Conservation (phyloP, 2,888 invertebrate genomes). For the Trachelus iudaicus region DNA sequence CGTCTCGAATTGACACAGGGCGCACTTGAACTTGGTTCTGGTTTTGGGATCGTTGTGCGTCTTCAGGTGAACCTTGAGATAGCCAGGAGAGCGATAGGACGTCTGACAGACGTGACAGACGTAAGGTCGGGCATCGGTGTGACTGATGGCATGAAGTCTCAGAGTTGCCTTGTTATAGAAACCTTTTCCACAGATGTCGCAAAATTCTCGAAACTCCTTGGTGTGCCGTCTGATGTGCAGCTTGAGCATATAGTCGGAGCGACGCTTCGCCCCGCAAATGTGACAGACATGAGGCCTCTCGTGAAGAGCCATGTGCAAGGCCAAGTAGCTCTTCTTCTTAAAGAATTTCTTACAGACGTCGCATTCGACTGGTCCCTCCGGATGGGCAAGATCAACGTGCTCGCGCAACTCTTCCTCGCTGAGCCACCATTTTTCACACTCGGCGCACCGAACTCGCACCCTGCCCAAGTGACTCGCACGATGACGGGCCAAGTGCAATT, state of each 20-base stretch:
- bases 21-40: constrained; percentile 32
- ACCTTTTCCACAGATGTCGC: constrained; percentile 63
- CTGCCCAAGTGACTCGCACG: constrained; percentile 13
- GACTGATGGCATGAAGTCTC: constrained; percentile 57
- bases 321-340: constrained; percentile 66
- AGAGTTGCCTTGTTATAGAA: constrained; percentile 65
- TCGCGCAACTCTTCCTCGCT: constrained; percentile 65
- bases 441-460: constrained; percentile 42
- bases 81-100: constrained; percentile 65
- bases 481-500: constrained; percentile 19
- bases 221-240: constrained; percentile 67
- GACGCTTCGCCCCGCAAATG: constrained; percentile 17
- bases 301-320: constrained; percentile 46
- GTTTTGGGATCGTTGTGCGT: constrained; percentile 44
- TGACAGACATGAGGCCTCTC: constrained; percentile 24
- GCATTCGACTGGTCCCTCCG: constrained; percentile 67
- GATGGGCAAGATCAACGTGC: constrained; percentile 64
- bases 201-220: constrained; percentile 65
- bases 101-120: constrained; percentile 62
- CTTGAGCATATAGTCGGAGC: constrained; percentile 10
- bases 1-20: constrained; percentile 53
- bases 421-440: constrained; percentile 66
- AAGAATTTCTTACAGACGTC: constrained; percentile 69
- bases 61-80: constrained; percentile 67
- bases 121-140: constrained; percentile 54